Base-by-base conservation (phyloP, 2,113 vertebrate species). In the Lycaon pictus region DNA sequence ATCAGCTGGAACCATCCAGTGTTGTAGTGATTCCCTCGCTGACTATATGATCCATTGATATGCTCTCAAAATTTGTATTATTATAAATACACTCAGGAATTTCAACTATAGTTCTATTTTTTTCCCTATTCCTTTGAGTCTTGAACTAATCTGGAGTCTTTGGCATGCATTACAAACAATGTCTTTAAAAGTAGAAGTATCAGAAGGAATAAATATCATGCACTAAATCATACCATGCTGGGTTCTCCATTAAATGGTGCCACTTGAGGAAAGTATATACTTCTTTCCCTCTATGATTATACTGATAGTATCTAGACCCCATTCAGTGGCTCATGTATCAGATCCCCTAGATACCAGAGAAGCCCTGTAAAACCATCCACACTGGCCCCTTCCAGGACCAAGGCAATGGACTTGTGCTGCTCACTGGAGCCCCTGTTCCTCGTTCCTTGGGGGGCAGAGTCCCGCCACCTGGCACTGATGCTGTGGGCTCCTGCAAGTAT, bases 21-120 rank as follows among this genome's bases (percentile, higher is more conserved):
- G 22, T 67, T 76, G 19, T 32, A 60, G 3, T 23, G 22, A 95
- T 29, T 77, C 22, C 9, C 20, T 35, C 7, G 48, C 7, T 27
- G 25, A 83, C 43, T 88, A 1, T 62, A 87, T 53, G 53, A 91
- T 81, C 51, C 4, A 88, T 19, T 69, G 35, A 67, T 17, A 80
- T 25, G n/a, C 55, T 69, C 35, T 8, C 72, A 67, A 83, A 84
- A 55, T 88, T 60, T 74, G 32, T 71, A 77, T 58, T 76, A 81
- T 86, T 83, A 56, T 62, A 87, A 81, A 77, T 82, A 95, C 23
- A 77, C 37, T 87, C 53, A 72, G 17, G 25, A 20, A 63, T 90
- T 85, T 20, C 53, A 71, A 53, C 76, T 60, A 77, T 60, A 63
- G 74, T 35, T 93, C 29, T n/a, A 29, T 72, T 67, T 87, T 88